phyloP scores from a whole-genome alignment of 2,797 vertebrate genomes.

The Hypotaenidia philippensis region DNA sequence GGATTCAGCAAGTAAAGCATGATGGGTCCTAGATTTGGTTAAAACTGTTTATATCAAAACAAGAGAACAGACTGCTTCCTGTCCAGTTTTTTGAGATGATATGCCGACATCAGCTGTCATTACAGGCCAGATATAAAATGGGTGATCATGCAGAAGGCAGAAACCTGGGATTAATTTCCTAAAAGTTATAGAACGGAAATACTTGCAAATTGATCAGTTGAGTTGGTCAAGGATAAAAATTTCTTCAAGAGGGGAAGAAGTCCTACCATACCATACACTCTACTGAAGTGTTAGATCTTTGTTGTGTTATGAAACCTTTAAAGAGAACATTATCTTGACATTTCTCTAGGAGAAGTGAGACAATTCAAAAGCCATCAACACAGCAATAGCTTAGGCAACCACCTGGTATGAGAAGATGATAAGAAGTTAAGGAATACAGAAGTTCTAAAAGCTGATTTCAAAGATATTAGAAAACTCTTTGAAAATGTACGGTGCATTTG shows the following conservation, averaged over 20 bases:
- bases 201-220: background rate
- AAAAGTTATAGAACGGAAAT: background rate
- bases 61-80: background rate
- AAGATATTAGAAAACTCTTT: background rate
- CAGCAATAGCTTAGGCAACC: background rate
- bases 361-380: background rate
- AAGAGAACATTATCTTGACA: background rate
- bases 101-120: background rate
- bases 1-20: background rate
- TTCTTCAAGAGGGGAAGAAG: background rate
- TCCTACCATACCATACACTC: background rate
- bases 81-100: background rate
- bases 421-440: background rate
- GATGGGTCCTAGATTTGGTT: background rate
- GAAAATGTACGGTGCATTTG: background rate
- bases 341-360: background rate
- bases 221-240: rapidly evolving
- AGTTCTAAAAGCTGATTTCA: background rate
- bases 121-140: background rate
- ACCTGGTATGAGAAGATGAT: background rate
- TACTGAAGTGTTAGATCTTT: background rate
- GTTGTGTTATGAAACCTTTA: background rate
- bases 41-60: background rate
- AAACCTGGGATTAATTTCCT: background rate
- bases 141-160: background rate